phyloP scores from a whole-genome alignment of 2,888 invertebrate genomes.

The Drosophila ochracea region DNA sequence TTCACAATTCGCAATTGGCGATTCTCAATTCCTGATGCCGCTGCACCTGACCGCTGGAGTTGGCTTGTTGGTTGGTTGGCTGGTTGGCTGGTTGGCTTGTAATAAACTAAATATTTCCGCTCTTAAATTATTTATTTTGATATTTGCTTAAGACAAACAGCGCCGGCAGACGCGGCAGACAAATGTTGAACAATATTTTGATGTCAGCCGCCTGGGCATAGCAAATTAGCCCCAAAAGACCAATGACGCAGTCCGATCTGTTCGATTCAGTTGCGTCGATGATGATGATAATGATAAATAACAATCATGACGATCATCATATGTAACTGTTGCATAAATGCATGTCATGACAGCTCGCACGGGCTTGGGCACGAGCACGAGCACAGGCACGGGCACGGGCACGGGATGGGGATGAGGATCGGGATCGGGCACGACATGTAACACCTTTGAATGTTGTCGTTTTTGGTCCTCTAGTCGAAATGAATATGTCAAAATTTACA shows the following conservation, averaged over 20 bases:
- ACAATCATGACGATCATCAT: conserved; percentile 14
- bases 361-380: conserved; percentile 7
- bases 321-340: conserved; percentile 75
- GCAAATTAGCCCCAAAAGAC: conserved; percentile 71
- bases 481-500: conserved; percentile 80
- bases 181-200: conserved; percentile 79
- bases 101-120: conserved; percentile 84
- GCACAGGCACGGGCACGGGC: background rate
- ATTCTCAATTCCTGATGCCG: conserved; percentile 25
- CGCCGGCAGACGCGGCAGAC: conserved; percentile 38
- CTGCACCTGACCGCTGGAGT: conserved; percentile 50
- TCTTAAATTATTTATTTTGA: conserved; percentile 77
- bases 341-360: conserved; percentile 72
- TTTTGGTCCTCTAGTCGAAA: conserved; percentile 57
- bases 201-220: conserved; percentile 72
- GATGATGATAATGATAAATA: conserved; percentile 19
- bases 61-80: conserved; percentile 30
- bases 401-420: background rate
- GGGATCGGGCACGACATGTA: conserved; percentile 61
- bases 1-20: conserved; percentile 4
- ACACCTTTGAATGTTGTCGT: conserved; percentile 72
- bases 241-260: conserved; percentile 45
- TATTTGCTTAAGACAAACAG: conserved; percentile 67
- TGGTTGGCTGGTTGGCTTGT: conserved; percentile 45
- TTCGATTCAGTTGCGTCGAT: conserved; percentile 34